A percentile compares a stretch with the other conserved stretches of the same genome.
phyloP scores from a whole-genome alignment of 2,888 invertebrate genomes.

The Labia minor region DNA sequence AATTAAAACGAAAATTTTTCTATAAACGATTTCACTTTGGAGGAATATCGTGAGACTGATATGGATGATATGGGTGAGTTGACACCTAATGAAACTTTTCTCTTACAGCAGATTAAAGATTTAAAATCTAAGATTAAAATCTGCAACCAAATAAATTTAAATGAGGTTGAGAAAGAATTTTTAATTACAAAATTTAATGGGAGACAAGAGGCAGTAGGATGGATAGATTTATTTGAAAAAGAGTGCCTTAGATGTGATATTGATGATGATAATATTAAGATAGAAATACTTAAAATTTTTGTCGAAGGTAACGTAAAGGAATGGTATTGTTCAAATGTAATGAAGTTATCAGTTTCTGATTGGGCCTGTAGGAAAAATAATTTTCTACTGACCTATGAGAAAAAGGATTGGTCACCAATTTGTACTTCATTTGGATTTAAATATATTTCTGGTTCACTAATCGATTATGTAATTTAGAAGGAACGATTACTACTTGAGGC shows the following conservation, averaged over 20 bases:
- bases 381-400: neutral
- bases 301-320: neutral
- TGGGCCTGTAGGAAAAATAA: neutral
- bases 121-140: neutral
- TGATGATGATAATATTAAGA: neutral
- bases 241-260: neutral
- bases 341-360: neutral
- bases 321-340: neutral
- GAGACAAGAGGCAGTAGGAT: neutral
- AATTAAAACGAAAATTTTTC: neutral
- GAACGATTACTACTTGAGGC: neutral
- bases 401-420: neutral
- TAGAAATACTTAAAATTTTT: neutral
- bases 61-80: neutral
- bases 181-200: neutral
- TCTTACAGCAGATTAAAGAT: neutral
- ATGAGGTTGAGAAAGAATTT: neutral
- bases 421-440: neutral
- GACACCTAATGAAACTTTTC: neutral
- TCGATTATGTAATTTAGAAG: neutral
- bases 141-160: neutral
- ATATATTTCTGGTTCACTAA: neutral
- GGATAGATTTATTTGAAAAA: neutral
- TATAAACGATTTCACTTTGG: neutral
- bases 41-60: neutral